Evolutionary conservation across 2,888 invertebrate species (phyloP).

Genomic region (Watsonalla binaria): DNA sequence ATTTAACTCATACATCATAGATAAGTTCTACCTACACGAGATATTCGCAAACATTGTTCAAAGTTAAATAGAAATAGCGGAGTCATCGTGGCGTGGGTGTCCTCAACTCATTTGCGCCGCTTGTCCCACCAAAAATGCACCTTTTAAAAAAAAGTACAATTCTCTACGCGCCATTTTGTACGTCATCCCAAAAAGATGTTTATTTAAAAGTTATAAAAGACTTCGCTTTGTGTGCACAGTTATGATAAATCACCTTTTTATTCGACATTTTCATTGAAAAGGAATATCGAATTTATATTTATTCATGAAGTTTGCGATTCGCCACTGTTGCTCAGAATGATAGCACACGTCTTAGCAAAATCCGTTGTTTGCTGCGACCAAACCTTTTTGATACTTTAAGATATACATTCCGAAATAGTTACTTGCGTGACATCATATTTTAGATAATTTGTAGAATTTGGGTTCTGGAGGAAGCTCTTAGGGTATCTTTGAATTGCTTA

Average conservation of each 20-base stretch:
- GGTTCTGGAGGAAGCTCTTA: not conserved
- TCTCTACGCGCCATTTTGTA: constrained; percentile 66
- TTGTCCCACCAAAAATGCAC: constrained; percentile 56
- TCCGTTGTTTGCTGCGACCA: constrained; percentile 9
- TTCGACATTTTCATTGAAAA: constrained; percentile 68
- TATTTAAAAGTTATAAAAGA: constrained; percentile 75
- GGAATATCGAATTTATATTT: constrained; percentile 74
- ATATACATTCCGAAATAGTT: too few species aligned
- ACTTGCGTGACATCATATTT: not conserved
- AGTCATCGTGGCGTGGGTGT: constrained; percentile 69
- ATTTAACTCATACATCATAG: not conserved
- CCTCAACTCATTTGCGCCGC: constrained; percentile 71
- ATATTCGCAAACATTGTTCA: constrained; percentile 33
- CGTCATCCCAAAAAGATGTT: constrained; percentile 71
- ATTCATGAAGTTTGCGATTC: constrained; percentile 74
- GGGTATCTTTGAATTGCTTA: too few species aligned
- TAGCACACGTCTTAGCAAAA: constrained; percentile 57
- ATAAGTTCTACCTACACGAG: not conserved
- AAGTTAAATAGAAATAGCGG: constrained; percentile 39
- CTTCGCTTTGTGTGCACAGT: constrained; percentile 46
- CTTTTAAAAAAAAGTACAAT: constrained; percentile 40
- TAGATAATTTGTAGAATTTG: not conserved
- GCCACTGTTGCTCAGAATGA: constrained; percentile 69
- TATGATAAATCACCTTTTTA: constrained; percentile 76
- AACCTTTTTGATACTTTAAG: constrained; percentile 28